Base-by-base conservation (phyloP, 92 coral and sea anemone genomes). In the Bergia puertoricense region DNA sequence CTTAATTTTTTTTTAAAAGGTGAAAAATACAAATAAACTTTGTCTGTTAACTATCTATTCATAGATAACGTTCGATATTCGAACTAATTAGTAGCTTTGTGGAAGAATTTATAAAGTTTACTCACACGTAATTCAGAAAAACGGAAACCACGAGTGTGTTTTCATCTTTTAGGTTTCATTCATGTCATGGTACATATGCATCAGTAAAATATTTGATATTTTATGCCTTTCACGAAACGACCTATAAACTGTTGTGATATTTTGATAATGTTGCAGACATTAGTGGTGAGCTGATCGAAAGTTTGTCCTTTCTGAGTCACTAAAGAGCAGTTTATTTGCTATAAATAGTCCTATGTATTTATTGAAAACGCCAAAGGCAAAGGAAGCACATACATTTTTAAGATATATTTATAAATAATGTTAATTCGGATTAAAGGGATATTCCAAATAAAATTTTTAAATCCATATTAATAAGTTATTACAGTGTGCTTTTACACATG, bases 1-100 rank as follows among this genome's bases (percentile, higher is more conserved):
- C 30, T 30, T 30, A 30, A 30, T 30, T 30, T 30, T 30, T 42
- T 46, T 79, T 5, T 1, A 66, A 8, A 69, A 9, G 80, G n/a
- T 3, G 16, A 1, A 8, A 23, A 43, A 16, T 16, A 9, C 51
- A 66, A 20, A 8, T 20, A 14, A 44, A 4, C 2, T 57, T 66
- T 82, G 5, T 20, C 37, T 8, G 66, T 42, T 65, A n/a, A 23
- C 30, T 65, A 43, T 66, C 51, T 67, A 7, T 42, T 39, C 9
- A 39, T 81, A 8, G 22, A 67, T 15, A 23, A 82, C 40, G 74
- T 62, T 62, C 37, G 85, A 81, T 59, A 65, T 39, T 66, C 39
- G 86, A 66, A 65, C 59, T 42, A 65, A 82, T n/a, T 40, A 39
- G 56, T 40, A 81, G 39, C 86, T 66, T 42, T 82, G 85, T 16